Base-by-base conservation (phyloP, 2,888 invertebrate species). In the Saturnia pavonia region DNA sequence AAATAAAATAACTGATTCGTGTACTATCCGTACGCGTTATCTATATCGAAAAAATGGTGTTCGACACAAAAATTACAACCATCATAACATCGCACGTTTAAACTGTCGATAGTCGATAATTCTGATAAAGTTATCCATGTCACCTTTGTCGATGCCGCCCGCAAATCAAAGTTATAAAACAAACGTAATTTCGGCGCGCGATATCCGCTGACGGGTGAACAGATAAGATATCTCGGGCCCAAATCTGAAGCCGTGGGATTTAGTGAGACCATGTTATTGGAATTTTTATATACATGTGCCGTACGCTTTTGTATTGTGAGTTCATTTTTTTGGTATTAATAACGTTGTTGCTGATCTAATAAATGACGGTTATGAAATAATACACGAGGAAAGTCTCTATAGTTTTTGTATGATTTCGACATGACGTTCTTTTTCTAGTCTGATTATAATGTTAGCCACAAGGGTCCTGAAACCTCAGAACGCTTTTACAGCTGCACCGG, bases 131-230 rank as follows among this genome's bases (percentile, higher is more conserved):
- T 73, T 87, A 88, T 84, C 85, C 77, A 75, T 77, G 76, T 70
- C 74, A 78, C 87, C 91, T 93, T 94, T 93, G 92, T 91, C 82
- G 85, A 82, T 77, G 87, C 91, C 91, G 92, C 86, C 87, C 82
- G 82, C 87, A 94, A 94, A 94, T 94, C 94, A 94, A 88, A 92
- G 92, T 85, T 88, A 88, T 94, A 94, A 94, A 94, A 94, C 92
- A 93, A 89, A 89, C 88, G 90, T 91, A 92, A 94, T 93, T 93
- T 92, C 81, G 80, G 90, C 86, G 82, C 78, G 81, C 84, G 91
- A 92, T 92, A 92, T 74, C 80, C 80, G 80, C 82, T 87, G 89
- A 88, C 88, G 85, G 83, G 75, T 77, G 72, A 66, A 54, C 73
- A 19, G 92, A 92, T 94, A 87, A 92, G 91, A 91, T 92, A 89